Base-by-base conservation (phyloP, 2,888 invertebrate species). In the Spisula subtruncata region DNA sequence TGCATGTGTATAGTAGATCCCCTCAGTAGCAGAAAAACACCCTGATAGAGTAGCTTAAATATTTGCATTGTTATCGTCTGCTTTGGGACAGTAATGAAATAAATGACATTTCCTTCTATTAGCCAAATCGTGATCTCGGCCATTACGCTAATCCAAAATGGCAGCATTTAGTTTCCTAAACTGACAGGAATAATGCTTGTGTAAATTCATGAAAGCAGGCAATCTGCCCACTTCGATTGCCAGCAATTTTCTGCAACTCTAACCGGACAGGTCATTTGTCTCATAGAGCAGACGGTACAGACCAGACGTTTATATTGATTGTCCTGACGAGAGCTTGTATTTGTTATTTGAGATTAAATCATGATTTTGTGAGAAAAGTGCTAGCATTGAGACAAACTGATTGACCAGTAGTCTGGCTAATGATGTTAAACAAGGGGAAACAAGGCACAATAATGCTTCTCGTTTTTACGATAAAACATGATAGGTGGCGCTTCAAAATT, bases 401-500 rank as follows among this genome's bases (percentile, higher is more conserved):
- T 85, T 85, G 85, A 85, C 85, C 85, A 56, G 75, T 80, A 41
- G 79, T 85, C 85, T 85, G 56, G 54, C 41, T 79, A 85, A 80
- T 35, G 79, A 80, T 20, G 8, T 46, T 85, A 80, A 85, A 85
- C 29, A 75, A 80, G 51, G 80, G 29, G 80, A 56, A 41, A 85
- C 32, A 56, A 56, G 80, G 46, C 80, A 85, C 32, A 80, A 85
- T 85, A 80, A 80, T 85, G 54, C 79, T 51, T 79, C 25, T 46
- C 46, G 12, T 83, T 25, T 84, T 48, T 51, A 35, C 29, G 29
- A 75, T 75, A 75, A 84, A 75, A 48, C 71, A 51, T 51, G 35
- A 75, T 75, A 75, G 14, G 75, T 75, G 32, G 25, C 20, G 32
- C 35, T 29, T 75, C 18, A 75, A 32, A 32, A 75, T 75, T 75